Base-by-base conservation (phyloP, 2,888 invertebrate genomes). In the Nomada hirtipes region DNA sequence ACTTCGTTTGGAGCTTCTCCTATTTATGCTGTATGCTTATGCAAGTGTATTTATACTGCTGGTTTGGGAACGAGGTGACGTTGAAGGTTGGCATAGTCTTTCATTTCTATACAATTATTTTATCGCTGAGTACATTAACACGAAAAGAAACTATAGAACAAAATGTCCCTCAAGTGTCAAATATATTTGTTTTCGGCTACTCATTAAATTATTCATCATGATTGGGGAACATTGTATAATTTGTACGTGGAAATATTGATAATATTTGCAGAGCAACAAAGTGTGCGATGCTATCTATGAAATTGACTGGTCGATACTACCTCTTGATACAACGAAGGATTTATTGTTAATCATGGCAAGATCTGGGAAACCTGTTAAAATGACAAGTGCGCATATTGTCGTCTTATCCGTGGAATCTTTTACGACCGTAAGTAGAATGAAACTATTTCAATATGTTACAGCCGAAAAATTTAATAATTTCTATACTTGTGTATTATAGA, bases 31-130 rank as follows among this genome's bases (percentile, higher is more conserved):
- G 71, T 18, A 87, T 87, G 86, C 78, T 87, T 7, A 79, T 74
- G 82, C 90, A 92, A 73, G 89, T 92, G 59, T 91, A 89, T 79
- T 83, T 91, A 44, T 85, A 91, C 64, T 92, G 91, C 70, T 91
- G 91, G 90, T 89, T 87, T 44, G 92, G 91, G 29, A 90, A 91
- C 75, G 89, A 91, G 75, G 86, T 92, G 20, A 86, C 77, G 47
- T 69, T 87, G 44, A 84, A 88, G 86, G 87, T 87, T 63, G 20
- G 67, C 67, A 72, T 26, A 13, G 55, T 52, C 29, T 57, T 72
- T 67, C 59, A 10, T 71, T 65, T 65, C 42, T 44, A 23, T 71
- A 53, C 18, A 18, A 65, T 60, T 20, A 44, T 36, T 47, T 26
- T 61, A 29, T 15, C 29, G 4, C 29, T 18, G 23, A n/a, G 11